phyloP scores from a whole-genome alignment of 2,797 vertebrate genomes.

The Acridotheres tristis region DNA sequence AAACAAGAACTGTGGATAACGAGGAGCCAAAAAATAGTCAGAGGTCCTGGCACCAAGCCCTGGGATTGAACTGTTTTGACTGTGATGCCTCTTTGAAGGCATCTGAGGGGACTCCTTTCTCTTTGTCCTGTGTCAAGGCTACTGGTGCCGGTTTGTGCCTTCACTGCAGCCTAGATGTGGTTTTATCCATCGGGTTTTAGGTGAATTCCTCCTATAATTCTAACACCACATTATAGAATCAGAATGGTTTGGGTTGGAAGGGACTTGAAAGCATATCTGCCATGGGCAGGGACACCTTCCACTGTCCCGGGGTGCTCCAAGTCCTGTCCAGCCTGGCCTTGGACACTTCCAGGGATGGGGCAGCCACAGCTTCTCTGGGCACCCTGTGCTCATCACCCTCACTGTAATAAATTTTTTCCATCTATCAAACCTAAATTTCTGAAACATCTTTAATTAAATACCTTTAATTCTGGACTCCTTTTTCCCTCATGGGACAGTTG shows the following conservation, averaged over 20 bases:
- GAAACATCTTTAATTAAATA: neutral
- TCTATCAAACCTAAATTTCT: neutral
- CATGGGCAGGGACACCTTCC: neutral
- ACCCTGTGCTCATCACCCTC: fast-evolving
- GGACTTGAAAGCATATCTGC: neutral
- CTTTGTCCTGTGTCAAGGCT: neutral
- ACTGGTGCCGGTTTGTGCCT: neutral
- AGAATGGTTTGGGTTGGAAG: neutral
- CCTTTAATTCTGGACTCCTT: constrained; percentile 53
- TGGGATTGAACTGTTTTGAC: neutral
- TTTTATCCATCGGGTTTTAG: neutral
- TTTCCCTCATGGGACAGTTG: constrained; percentile 27
- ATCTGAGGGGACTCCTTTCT: neutral
- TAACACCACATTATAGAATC: neutral
- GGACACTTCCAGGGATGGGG: neutral
- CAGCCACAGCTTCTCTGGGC: neutral
- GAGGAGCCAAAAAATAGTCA: neutral
- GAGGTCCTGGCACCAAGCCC: neutral
- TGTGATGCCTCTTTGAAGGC: neutral
- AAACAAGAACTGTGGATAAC: neutral
- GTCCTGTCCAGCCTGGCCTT: fast-evolving
- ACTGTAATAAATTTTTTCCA: neutral
- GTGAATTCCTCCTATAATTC: neutral
- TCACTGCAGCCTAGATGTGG: neutral
- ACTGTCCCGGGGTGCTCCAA: neutral